These are phyloP conservation scores for Mellivora capensis DNA, from an alignment of 2,113 vertebrate species.

Conservation along the genomic window DNA sequence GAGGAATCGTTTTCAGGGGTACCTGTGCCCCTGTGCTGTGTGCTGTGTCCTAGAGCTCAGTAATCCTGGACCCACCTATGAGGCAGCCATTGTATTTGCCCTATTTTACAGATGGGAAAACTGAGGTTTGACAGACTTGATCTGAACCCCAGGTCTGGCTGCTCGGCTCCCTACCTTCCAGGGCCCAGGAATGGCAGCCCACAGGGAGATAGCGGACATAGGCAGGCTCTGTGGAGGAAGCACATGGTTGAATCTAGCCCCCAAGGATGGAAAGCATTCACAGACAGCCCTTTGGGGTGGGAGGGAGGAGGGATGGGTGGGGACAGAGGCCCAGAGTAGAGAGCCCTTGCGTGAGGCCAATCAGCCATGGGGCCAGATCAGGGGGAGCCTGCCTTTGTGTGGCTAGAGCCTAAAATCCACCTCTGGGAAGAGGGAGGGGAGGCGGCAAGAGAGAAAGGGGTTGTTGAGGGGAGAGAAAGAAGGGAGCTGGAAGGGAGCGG, in stretches of 20 bases:
- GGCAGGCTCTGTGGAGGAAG: background rate
- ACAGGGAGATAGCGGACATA: background rate
- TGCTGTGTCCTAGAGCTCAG: fast-evolving
- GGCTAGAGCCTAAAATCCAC: background rate
- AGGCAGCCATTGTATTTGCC: background rate
- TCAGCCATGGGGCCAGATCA: background rate
- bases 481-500: background rate
- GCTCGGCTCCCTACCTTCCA: background rate
- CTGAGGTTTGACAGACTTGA: background rate
- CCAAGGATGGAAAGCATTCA: background rate
- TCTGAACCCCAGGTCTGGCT: background rate
- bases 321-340: background rate
- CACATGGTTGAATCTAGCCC: fast-evolving
- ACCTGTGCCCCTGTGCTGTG: background rate
- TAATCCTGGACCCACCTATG: background rate
- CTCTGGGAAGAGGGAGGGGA: background rate
- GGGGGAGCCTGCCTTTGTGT: background rate
- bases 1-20: background rate
- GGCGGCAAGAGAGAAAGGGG: background rate
- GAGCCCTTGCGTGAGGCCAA: background rate
- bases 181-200: background rate
- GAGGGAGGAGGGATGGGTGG: background rate
- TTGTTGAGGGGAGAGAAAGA: background rate
- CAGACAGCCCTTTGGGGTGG: background rate
- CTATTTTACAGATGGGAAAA: background rate